These are phyloP conservation scores for Microplitis deprimator DNA, from an alignment of 2,888 invertebrate genomes.

Conservation along the genomic window DNA sequence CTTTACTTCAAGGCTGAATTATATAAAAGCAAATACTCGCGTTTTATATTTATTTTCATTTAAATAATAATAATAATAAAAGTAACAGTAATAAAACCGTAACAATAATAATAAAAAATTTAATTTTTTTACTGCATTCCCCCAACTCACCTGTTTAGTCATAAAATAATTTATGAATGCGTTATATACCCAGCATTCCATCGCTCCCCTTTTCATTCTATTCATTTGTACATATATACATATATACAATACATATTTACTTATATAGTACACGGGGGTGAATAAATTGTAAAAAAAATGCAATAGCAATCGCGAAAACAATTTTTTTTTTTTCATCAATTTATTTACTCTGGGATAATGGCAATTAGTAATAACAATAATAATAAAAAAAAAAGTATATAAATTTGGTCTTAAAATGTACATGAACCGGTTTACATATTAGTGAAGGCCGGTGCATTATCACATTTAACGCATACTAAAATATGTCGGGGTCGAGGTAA, in stretches of 20 bases:
- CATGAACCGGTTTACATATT: conserved; percentile 37
- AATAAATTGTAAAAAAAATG: conserved; percentile 38
- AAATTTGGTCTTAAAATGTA: neutral
- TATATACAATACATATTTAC: neutral
- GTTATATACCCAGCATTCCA: neutral
- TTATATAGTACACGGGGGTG: conserved; percentile 20
- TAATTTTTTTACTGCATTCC: neutral
- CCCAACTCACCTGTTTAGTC: neutral
- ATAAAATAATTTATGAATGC: neutral
- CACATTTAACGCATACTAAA: conserved; percentile 35
- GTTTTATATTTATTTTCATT: neutral
- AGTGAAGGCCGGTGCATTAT: conserved; percentile 38
- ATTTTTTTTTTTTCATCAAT: neutral
- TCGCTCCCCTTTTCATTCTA: conserved; percentile 8
- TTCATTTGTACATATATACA: neutral
- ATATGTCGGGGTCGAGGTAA: conserved; percentile 35
- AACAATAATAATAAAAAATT: too few relatives aligned
- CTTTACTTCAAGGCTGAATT: neutral
- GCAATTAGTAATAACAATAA: neutral
- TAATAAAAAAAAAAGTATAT: neutral
- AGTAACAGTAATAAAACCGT: too few relatives aligned
- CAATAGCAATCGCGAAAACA: conserved; percentile 26
- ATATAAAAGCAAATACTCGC: too few relatives aligned
- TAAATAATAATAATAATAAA: neutral
- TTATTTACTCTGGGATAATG: too few relatives aligned